Evolutionary conservation across 2,888 invertebrate genomes (phyloP).

Genomic region (Timema cristinae): DNA sequence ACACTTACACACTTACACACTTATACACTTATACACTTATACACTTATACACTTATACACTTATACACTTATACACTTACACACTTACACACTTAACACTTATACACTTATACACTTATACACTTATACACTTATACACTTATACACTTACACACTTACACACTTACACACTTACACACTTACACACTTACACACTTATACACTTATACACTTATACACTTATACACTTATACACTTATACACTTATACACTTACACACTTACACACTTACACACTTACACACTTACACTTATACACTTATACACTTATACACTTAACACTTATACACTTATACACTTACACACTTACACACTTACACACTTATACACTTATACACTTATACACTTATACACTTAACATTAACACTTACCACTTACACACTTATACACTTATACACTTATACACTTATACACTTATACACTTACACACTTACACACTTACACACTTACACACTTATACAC

Average conservation of each 20-base stretch:
- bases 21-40: no score
- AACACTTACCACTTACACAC: no score
- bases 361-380: no score
- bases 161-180: background rate
- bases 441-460: no score
- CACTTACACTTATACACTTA: background rate
- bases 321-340: background rate
- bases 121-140: background rate
- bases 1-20: no score
- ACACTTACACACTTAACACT: no score
- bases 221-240: background rate
- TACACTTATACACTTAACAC: background rate
- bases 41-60: no score
- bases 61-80: no score
- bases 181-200: constrained; percentile 1
- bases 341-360: background rate
- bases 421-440: no score
- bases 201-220: background rate
- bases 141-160: background rate
- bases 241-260: background rate
- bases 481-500: no score
- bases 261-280: background rate
- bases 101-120: no score
- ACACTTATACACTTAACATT: no score
- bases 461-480: background rate